Evolutionary conservation across 2,797 vertebrate genomes (phyloP).

Genomic region (Podarcis siculus): DNA sequence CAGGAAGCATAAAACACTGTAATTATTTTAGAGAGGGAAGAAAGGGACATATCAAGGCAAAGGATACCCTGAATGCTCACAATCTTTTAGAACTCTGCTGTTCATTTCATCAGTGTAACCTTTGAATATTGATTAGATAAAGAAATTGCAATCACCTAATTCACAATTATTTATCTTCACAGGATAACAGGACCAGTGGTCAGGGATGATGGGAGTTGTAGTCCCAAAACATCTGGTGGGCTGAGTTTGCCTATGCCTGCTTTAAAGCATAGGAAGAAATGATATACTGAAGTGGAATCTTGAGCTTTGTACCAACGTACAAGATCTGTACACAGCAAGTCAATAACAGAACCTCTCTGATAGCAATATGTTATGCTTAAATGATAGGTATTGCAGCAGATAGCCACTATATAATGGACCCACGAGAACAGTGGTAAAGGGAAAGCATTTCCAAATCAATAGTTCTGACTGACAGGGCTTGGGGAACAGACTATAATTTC

Average conservation of each 20-base stretch:
- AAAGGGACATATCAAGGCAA: neutral
- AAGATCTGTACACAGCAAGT: neutral
- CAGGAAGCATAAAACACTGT: neutral
- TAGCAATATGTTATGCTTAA: neutral
- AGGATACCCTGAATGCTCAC: neutral
- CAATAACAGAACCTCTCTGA: neutral
- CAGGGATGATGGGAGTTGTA: too few relatives aligned
- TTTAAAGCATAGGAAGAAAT: neutral
- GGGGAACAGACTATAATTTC: neutral
- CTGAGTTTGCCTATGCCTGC: too few relatives aligned
- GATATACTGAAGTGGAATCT: neutral
- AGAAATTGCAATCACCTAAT: neutral
- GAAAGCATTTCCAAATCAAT: slow-evolving; percentile 1
- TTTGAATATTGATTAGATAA: neutral
- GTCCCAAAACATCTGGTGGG: too few relatives aligned
- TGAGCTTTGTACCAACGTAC: neutral
- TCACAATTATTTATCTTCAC: slow-evolving; percentile 15
- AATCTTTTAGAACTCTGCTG: neutral
- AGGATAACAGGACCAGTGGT: neutral
- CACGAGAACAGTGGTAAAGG: accelerated
- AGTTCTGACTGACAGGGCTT: neutral
- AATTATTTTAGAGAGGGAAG: neutral
- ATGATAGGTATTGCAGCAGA: neutral
- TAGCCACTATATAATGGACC: neutral
- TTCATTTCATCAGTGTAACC: neutral